Conservation (phyloP, 2,888 invertebrate genomes). For the Diaperis boleti region DNA sequence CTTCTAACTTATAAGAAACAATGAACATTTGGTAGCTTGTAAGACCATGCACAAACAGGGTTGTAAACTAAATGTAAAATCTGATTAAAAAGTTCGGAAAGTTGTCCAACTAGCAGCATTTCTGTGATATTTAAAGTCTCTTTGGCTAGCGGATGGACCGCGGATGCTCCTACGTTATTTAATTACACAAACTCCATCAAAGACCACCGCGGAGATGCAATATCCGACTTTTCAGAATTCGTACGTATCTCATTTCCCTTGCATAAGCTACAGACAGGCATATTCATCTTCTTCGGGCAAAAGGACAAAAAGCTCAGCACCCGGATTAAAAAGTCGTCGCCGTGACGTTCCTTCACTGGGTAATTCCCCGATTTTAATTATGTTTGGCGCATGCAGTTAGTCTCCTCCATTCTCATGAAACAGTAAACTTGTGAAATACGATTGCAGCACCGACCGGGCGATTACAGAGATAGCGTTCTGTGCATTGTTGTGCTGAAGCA, state of each 20-base stretch:
- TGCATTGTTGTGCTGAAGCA: conserved; percentile 23
- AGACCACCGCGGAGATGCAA: neutral
- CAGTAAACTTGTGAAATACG: conserved; percentile 32
- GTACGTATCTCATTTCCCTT: conserved; percentile 2
- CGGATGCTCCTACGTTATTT: no score
- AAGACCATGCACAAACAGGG: no score
- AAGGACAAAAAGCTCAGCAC: neutral
- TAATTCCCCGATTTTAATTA: conserved; percentile 28
- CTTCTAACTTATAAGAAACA: no score
- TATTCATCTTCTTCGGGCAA: neutral
- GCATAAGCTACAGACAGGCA: neutral
- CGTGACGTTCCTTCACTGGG: conserved; percentile 1
- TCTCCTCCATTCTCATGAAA: conserved; percentile 11
- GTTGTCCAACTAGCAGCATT: no score
- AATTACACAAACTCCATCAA: conserved; percentile 1
- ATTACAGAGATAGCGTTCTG: conserved; percentile 28
- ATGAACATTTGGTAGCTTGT: no score
- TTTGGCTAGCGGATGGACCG: no score
- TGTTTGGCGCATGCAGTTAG: conserved; percentile 31
- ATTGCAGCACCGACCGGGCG: conserved; percentile 29
- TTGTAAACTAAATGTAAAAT: no score
- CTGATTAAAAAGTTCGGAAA: no score
- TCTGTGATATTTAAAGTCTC: no score
- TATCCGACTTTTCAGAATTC: conserved; percentile 1
- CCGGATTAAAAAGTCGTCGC: conserved; percentile 1